Evolutionary conservation across 2,888 invertebrate species (phyloP).

Genomic region (Drosophila pseudotakahashii): DNA sequence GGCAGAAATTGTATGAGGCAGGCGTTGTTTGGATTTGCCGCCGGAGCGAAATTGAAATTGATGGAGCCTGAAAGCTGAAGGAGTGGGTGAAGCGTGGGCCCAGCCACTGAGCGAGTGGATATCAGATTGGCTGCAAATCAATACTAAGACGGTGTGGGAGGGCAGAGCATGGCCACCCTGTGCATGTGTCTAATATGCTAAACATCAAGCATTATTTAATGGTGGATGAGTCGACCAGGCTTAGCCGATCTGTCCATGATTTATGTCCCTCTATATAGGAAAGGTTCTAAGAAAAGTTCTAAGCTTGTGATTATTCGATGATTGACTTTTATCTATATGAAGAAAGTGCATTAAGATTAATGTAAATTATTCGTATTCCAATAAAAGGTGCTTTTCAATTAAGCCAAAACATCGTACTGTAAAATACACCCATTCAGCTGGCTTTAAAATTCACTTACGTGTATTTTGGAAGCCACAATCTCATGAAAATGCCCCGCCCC

Average conservation of each 20-base stretch:
- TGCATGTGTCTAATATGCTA: constrained; percentile 76
- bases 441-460: constrained; percentile 1
- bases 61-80: constrained; percentile 71
- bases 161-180: constrained; percentile 22
- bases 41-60: constrained; percentile 83
- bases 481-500: constrained; percentile 3
- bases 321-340: background rate
- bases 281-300: constrained; percentile 5
- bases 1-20: constrained; percentile 73
- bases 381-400: background rate
- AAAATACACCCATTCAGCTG: constrained; percentile 11
- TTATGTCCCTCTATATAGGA: constrained; percentile 40
- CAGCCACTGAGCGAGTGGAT: constrained; percentile 25
- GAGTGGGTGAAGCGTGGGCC: constrained; percentile 3
- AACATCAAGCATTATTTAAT: constrained; percentile 70
- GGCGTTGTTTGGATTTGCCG: constrained; percentile 65
- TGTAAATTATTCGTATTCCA: no score
- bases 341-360: background rate
- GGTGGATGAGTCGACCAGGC: constrained; percentile 40
- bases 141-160: constrained; percentile 21
- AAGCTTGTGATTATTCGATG: constrained; percentile 42
- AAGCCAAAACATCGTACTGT: background rate
- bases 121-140: constrained; percentile 47
- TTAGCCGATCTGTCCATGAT: constrained; percentile 50
- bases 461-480: background rate